Evolutionary conservation across 2,888 invertebrate species (phyloP).

Genomic region (Synanthedon andrenaeformis): DNA sequence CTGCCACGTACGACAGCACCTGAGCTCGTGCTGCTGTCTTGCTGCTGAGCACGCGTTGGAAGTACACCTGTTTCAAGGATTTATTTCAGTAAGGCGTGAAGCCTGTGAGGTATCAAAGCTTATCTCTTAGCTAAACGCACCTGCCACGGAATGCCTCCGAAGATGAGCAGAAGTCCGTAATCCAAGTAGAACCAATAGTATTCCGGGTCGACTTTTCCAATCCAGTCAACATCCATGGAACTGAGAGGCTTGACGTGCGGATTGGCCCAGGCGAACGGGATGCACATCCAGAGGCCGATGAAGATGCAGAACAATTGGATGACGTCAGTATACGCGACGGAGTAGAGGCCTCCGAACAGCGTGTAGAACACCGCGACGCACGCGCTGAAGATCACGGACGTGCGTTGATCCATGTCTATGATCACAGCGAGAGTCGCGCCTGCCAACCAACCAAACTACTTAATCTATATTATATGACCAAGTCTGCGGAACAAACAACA

Average conservation of each 20-base stretch:
- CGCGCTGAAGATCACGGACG: conserved; percentile 94
- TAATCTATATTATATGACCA: background rate
- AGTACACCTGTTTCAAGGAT: conserved; percentile 80
- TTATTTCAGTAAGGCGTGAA: background rate
- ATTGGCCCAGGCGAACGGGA: conserved; percentile 94
- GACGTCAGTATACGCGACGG: conserved; percentile 98
- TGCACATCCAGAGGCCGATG: conserved; percentile 97
- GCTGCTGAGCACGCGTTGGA: conserved; percentile 96
- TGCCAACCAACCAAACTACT: conserved; percentile 22
- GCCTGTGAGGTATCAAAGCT: background rate
- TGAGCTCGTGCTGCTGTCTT: conserved; percentile 95
- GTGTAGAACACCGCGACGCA: conserved; percentile 98
- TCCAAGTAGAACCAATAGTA: conserved; percentile 89
- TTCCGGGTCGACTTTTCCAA: conserved; percentile 79
- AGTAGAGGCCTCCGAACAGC: conserved; percentile 96
- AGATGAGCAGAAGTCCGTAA: conserved; percentile 87
- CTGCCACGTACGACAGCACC: conserved; percentile 94
- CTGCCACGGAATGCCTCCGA: conserved; percentile 99
- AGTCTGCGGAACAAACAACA: background rate
- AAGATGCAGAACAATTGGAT: conserved; percentile 98
- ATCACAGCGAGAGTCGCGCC: conserved; percentile 97
- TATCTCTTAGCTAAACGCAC: conserved; percentile 31
- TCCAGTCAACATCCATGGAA: conserved; percentile 90
- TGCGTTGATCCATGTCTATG: conserved; percentile 93
- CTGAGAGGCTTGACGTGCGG: conserved; percentile 86